A percentile compares a stretch with the other conserved stretches of the same genome.
Evolutionary conservation across 2,797 vertebrate genomes (phyloP).

Genomic region (Phoeniculus purpureus): DNA sequence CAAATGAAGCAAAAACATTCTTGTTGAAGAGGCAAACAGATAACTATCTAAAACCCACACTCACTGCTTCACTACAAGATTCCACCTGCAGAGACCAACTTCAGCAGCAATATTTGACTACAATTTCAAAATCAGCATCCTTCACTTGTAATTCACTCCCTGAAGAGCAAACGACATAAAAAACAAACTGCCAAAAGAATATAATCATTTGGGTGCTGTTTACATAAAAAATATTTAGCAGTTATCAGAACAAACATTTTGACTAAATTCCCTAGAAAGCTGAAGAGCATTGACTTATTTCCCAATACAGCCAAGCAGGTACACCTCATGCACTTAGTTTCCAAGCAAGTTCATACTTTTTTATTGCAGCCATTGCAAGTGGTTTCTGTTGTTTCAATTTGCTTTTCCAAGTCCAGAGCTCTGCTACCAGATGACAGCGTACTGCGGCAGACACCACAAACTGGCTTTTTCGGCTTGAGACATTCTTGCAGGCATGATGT

Average conservation of each 20-base stretch:
- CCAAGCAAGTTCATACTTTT: constrained; percentile 79
- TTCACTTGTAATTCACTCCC: neutral
- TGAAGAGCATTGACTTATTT: neutral
- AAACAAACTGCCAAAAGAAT: neutral
- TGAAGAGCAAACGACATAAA: neutral
- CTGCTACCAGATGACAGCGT: constrained; percentile 82
- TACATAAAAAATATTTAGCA: neutral
- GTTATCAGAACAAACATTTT: neutral
- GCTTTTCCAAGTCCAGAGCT: constrained; percentile 86
- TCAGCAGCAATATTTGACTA: neutral
- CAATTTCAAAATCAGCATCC: neutral
- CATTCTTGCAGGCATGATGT: constrained; percentile 93
- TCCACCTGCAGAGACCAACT: neutral
- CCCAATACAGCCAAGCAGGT: fast-evolving
- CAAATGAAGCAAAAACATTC: neutral
- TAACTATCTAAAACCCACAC: neutral
- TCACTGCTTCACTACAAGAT: neutral
- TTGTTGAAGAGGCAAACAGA: neutral
- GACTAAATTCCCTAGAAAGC: neutral
- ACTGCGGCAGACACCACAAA: constrained; percentile 94
- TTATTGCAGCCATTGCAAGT: constrained; percentile 92
- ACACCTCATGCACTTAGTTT: neutral
- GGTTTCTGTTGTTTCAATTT: constrained; percentile 87
- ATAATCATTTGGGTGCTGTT: neutral
- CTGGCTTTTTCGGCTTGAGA: constrained; percentile 91